Evolutionary conservation across 2,888 invertebrate genomes (phyloP).

Genomic region (Hyppa rectilinea): DNA sequence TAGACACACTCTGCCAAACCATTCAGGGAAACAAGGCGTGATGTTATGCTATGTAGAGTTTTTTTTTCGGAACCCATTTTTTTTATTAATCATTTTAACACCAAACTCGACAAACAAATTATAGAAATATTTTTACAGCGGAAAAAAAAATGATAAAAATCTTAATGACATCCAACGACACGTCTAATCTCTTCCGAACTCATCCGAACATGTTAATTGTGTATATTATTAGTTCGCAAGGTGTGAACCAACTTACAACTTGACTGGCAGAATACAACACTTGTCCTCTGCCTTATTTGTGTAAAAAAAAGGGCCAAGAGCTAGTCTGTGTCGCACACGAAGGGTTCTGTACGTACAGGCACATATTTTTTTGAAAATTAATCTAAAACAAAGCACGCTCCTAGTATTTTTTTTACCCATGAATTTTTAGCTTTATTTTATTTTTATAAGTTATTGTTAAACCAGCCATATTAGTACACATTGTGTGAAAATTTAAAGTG

Average conservation of each 20-base stretch:
- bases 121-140: background rate
- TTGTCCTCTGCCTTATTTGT: constrained; percentile 42
- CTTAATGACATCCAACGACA: background rate
- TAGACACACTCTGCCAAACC: no score
- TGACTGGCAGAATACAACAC: constrained; percentile 58
- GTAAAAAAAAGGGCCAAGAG: background rate
- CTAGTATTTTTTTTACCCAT: no score
- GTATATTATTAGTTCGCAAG: constrained; percentile 80
- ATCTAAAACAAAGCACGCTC: no score
- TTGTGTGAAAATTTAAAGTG: no score
- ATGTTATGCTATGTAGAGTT: no score
- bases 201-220: constrained; percentile 74
- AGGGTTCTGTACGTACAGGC: background rate
- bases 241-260: constrained; percentile 75
- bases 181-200: constrained; percentile 73
- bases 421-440: background rate
- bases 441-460: background rate
- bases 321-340: background rate
- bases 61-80: background rate
- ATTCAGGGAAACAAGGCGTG: no score
- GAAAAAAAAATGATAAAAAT: background rate
- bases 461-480: background rate
- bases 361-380: no score
- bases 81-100: background rate
- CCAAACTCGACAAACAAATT: background rate